These are phyloP conservation scores for Scarus forsteni DNA, from an alignment of 2,797 vertebrate species.

Conservation along the genomic window DNA sequence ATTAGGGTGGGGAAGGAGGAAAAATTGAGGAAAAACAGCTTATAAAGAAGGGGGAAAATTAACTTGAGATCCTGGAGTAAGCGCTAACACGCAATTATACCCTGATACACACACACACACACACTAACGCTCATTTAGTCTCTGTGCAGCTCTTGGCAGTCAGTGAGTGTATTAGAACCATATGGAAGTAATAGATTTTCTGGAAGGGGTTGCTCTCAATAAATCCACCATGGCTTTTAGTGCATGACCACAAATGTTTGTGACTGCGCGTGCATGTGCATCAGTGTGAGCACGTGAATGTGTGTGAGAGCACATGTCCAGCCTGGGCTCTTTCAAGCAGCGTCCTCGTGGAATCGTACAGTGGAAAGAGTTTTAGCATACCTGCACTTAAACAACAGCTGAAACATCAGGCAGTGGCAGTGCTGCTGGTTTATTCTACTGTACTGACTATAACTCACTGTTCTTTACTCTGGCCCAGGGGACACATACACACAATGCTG, in stretches of 20 bases:
- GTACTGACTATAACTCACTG: constrained; percentile 26
- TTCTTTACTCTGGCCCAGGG: not conserved
- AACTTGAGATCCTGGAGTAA: constrained; percentile 46
- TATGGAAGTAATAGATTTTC: constrained; percentile 82
- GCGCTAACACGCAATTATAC: constrained; percentile 20
- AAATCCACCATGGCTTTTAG: constrained; percentile 66
- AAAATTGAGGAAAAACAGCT: constrained; percentile 39
- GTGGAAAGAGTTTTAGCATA: constrained; percentile 59
- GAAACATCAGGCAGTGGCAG: constrained; percentile 40
- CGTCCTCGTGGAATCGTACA: constrained; percentile 46
- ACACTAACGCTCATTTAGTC: constrained; percentile 25
- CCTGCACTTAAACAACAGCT: constrained; percentile 54
- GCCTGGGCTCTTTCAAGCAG: constrained; percentile 12
- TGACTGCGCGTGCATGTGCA: constrained; percentile 21
- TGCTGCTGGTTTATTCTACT: constrained; percentile 28
- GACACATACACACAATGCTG: constrained; percentile 25
- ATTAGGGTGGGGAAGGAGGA: constrained; percentile 49
- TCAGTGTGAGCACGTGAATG: constrained; percentile 16
- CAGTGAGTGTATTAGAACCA: constrained; percentile 60
- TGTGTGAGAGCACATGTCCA: constrained; percentile 41
- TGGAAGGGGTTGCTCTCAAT: constrained; percentile 68
- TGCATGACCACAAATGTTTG: constrained; percentile 58
- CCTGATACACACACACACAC: constrained; percentile 36
- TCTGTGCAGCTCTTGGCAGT: constrained; percentile 52
- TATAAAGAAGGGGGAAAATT: constrained; percentile 48